These are phyloP conservation scores for Lamprotornis superbus DNA, from an alignment of 2,113 vertebrate genomes.

Conservation along the genomic window DNA sequence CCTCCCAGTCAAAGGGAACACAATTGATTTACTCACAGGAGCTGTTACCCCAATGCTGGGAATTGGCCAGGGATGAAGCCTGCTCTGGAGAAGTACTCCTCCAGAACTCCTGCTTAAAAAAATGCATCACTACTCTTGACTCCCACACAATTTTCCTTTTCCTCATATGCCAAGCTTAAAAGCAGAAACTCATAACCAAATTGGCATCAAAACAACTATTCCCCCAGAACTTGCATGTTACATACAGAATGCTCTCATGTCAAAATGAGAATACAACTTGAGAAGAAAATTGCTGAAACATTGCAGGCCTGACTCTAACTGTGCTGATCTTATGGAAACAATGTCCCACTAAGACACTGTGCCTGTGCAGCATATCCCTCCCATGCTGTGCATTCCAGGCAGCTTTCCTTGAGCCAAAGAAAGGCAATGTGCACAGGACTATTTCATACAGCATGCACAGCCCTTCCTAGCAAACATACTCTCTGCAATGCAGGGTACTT, in stretches of 20 bases:
- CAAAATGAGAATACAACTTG: neutral
- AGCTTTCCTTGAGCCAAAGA: neutral
- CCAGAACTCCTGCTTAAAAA: neutral
- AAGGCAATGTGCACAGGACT: neutral
- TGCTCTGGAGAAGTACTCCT: neutral
- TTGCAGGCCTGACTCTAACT: neutral
- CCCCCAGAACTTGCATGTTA: neutral
- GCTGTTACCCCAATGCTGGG: neutral
- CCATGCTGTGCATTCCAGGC: neutral
- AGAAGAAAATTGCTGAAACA: neutral
- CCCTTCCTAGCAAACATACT: neutral
- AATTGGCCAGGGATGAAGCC: neutral
- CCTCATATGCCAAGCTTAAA: neutral
- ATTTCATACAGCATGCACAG: neutral
- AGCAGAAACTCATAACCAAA: neutral
- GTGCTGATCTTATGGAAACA: neutral
- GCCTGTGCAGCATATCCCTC: neutral
- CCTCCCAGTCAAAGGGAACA: neutral
- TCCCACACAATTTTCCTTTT: neutral
- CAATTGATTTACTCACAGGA: neutral
- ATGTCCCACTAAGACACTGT: neutral
- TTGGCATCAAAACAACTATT: neutral
- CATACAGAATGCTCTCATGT: neutral
- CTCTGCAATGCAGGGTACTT: neutral
- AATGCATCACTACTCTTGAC: neutral